Percentiles rank a stretch among this genome's conserved stretches.
Conservation (phyloP, 1,140 invertebrate genomes). For the Eupristina koningsbergeri region DNA sequence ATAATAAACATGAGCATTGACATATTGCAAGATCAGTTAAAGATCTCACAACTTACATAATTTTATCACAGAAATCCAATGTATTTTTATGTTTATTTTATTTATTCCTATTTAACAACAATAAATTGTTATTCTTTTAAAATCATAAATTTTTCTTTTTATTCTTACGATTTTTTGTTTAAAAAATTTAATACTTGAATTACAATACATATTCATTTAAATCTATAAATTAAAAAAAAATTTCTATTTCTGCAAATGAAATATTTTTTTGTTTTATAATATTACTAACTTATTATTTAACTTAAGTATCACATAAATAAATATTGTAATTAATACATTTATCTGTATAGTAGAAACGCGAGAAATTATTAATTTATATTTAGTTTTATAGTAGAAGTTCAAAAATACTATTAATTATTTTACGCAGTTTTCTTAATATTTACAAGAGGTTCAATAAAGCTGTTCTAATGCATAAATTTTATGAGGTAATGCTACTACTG, state of each 20-base stretch:
- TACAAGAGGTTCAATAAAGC: background rate
- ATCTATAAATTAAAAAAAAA: background rate
- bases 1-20: slow-evolving; percentile 46
- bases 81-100: slow-evolving; percentile 57
- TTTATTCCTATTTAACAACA: slow-evolving; percentile 55
- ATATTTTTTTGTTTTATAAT: background rate
- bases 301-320: slow-evolving; percentile 11
- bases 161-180: background rate
- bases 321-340: background rate
- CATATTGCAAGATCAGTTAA: slow-evolving; percentile 51
- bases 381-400: background rate
- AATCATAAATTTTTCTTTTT: slow-evolving; percentile 3
- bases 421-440: background rate
- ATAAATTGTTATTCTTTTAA: slow-evolving; percentile 51
- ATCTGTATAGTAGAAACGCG: background rate
- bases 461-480: background rate
- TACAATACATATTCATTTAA: no score
- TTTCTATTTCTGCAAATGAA: no score
- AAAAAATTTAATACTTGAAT: background rate
- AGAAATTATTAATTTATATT: background rate
- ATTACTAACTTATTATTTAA: background rate
- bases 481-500: no score
- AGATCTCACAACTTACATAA: slow-evolving; percentile 59
- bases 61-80: slow-evolving; percentile 70
- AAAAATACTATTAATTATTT: background rate